Percentiles rank a stretch among this genome's conserved stretches.
These are phyloP conservation scores for Aphaenogaster rudis DNA, from an alignment of 1,140 invertebrate genomes.

Conservation along the genomic window DNA sequence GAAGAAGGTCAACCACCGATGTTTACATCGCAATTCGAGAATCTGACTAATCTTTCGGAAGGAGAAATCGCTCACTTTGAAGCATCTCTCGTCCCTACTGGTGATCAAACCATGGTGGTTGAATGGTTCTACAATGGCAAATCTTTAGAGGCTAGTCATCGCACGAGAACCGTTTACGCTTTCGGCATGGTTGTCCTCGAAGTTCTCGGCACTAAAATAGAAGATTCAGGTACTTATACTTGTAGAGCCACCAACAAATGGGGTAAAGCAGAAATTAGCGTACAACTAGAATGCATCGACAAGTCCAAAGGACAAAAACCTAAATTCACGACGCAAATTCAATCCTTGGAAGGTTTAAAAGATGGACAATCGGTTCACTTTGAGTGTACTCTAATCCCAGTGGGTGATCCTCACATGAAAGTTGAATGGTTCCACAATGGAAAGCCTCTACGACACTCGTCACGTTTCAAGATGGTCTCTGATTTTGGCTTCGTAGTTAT, in stretches of 20 bases:
- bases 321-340: slow-evolving; percentile 95
- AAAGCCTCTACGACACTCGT: slow-evolving; percentile 94
- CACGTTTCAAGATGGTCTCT: slow-evolving; percentile 96
- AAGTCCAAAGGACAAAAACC: slow-evolving; percentile 94
- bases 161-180: slow-evolving; percentile 96
- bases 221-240: slow-evolving; percentile 95
- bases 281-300: slow-evolving; percentile 94
- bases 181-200: slow-evolving; percentile 98
- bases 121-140: slow-evolving; percentile 99
- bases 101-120: slow-evolving; percentile 98
- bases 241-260: slow-evolving; percentile 96
- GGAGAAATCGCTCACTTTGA: slow-evolving; percentile 98
- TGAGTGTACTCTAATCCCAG: slow-evolving; percentile 96
- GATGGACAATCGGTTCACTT: slow-evolving; percentile 97
- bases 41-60: slow-evolving; percentile 93
- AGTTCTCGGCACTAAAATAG: slow-evolving; percentile 95
- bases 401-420: slow-evolving; percentile 97
- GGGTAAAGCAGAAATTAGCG: slow-evolving; percentile 95
- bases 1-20: slow-evolving; percentile 94
- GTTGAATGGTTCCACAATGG: slow-evolving; percentile 99
- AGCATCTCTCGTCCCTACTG: slow-evolving; percentile 96
- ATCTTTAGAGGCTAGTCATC: slow-evolving; percentile 94
- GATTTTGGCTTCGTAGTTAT: slow-evolving; percentile 98
- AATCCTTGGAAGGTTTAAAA: slow-evolving; percentile 94
- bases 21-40: slow-evolving; percentile 95